Base-by-base conservation (phyloP, 2,797 vertebrate species). In the Champsocephalus gunnari region DNA sequence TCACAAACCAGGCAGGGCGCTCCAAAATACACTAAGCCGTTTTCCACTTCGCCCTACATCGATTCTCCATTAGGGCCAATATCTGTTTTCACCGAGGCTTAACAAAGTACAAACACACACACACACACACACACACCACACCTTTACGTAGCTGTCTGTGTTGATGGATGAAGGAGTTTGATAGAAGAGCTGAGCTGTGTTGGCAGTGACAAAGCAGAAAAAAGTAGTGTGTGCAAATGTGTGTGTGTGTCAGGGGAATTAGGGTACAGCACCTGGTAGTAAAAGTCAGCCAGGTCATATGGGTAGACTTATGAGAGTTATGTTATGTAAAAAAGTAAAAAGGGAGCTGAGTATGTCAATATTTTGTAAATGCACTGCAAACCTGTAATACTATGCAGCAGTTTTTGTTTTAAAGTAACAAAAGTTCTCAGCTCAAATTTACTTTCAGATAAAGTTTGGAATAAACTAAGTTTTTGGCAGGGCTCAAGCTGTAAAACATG, bases 21-120 rank as follows among this genome's bases (percentile, higher is more conserved):
- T 59, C 63, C 58, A 62, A 28, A 28, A 66, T 51, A 43, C 19
- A 62, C 48, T 4, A 13, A 80, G 67, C 53, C 62, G 68, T 80
- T 73, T 67, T 70, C 80, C 78, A 80, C 80, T 72, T 80, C 72
- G 19, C 66, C 56, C 61, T 44, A 62, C 80, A 83, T 74, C 16
- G 61, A 80, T 80, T 85, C 63, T 45, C 66, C 59, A 83, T 81
- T 59, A 81, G 6, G 56, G 49, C 41, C 12, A 3, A 74, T 62
- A 70, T 61, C 14, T 28, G 28, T 75, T 78, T 75, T 78, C 55
- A 34, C 64, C 12, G 32, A 4, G 56, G 64, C 60, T 75, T 69
- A 69, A 79, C 56, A 75, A 77, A 49, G 4, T 5, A 28, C 28
- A 28, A 17, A 65, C 14, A 48, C 4, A 63, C 3, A 76, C 9